These are phyloP conservation scores for Eulacestoma nigropectus DNA, from an alignment of 2,113 vertebrate species.

Conservation along the genomic window DNA sequence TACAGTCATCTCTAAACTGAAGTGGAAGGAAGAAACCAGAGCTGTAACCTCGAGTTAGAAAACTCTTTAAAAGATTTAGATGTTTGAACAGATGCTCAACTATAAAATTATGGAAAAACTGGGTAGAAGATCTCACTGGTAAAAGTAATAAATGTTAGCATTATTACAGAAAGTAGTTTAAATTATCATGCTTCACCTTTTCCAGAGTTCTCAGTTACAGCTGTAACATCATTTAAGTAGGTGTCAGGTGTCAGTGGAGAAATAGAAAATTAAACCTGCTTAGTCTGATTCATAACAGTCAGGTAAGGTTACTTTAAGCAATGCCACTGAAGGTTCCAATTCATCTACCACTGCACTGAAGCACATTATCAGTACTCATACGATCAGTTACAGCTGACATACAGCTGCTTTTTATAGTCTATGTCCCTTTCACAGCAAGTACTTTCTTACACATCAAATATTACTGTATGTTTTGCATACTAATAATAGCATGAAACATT, in stretches of 20 bases:
- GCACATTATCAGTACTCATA: not conserved
- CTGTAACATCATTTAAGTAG: not conserved
- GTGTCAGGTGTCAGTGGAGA: not conserved
- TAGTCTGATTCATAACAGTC: not conserved
- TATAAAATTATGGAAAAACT: not conserved
- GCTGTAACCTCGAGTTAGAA: not conserved
- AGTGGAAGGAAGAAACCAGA: not conserved
- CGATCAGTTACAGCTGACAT: not conserved
- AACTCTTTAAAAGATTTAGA: not conserved
- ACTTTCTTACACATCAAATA: not conserved
- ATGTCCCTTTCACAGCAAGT: not conserved
- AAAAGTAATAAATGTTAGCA: not conserved
- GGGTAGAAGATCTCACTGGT: not conserved
- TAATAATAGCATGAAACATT: not conserved
- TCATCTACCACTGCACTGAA: not conserved
- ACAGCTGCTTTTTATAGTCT: not conserved
- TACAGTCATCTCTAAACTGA: not conserved
- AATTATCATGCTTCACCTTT: not conserved
- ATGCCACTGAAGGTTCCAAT: not conserved
- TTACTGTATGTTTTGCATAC: not conserved
- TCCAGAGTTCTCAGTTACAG: not conserved
- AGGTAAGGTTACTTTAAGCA: not conserved
- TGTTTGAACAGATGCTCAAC: not conserved
- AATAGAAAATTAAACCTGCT: not conserved
- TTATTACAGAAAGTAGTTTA: not conserved